Percentiles rank a stretch among this genome's conserved stretches.
Evolutionary conservation across 2,888 invertebrate genomes (phyloP).

Genomic region (Latrodectus hesperus): DNA sequence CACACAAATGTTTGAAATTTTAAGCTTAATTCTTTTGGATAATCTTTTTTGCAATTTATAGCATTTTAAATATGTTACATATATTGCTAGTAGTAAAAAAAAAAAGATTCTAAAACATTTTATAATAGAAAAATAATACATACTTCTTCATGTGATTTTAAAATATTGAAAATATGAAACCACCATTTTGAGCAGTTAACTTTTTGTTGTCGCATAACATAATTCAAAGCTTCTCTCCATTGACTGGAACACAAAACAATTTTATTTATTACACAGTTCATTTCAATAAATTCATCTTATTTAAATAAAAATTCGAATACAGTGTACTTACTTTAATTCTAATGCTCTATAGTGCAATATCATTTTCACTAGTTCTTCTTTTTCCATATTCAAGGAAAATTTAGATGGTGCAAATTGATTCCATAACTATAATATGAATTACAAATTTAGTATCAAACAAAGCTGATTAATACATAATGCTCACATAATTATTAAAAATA

Average conservation of each 20-base stretch:
- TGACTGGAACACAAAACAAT: slow-evolving; percentile 75
- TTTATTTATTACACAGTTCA: not conserved
- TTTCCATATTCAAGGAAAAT: slow-evolving; percentile 85
- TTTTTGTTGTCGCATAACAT: slow-evolving; percentile 76
- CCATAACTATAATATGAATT: slow-evolving; percentile 83
- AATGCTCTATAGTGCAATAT: slow-evolving; percentile 93
- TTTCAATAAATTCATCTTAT: not conserved
- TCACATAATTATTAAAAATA: not conserved
- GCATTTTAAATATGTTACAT: too few species aligned
- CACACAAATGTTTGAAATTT: too few species aligned
- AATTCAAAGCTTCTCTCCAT: slow-evolving; percentile 89
- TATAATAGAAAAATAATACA: too few species aligned
- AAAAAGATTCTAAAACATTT: too few species aligned
- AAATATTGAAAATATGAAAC: slow-evolving; percentile 80
- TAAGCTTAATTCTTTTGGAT: too few species aligned
- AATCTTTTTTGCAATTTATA: too few species aligned
- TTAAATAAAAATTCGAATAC: slow-evolving; percentile 22
- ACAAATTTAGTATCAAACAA: not conserved
- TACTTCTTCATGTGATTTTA: not conserved
- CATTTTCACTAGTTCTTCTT: slow-evolving; percentile 84
- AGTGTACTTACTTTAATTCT: slow-evolving; percentile 80
- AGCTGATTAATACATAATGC: not conserved
- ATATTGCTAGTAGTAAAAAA: too few species aligned
- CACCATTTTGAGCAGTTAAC: slow-evolving; percentile 88
- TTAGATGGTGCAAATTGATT: slow-evolving; percentile 91